These are phyloP conservation scores for Listronotus bonariensis DNA, from an alignment of 1,140 invertebrate genomes.

Conservation along the genomic window DNA sequence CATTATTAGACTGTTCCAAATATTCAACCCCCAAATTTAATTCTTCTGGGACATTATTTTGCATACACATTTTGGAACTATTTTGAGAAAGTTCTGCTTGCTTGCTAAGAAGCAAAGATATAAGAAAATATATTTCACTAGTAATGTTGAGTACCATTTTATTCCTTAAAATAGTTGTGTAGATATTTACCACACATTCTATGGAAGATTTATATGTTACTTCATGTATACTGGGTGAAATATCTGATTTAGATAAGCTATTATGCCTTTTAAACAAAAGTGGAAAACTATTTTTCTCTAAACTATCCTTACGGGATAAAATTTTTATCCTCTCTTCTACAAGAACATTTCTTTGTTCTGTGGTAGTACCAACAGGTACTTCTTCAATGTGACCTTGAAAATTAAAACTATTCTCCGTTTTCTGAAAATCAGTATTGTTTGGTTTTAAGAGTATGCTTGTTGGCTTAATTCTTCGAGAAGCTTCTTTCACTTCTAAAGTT, in stretches of 20 bases:
- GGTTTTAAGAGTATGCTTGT: conserved; percentile 43
- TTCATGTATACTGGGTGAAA: conserved; percentile 48
- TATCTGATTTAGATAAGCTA: conserved; percentile 26
- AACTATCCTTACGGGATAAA: conserved; percentile 22
- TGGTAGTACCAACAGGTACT: conserved; percentile 25
- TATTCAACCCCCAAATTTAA: conserved; percentile 29
- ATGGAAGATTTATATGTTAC: conserved; percentile 56
- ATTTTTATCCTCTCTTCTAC: conserved; percentile 43
- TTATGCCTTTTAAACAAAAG: conserved; percentile 23
- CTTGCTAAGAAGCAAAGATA: conserved; percentile 57
- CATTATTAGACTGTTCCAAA: conserved; percentile 19
- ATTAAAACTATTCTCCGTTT: conserved; percentile 48
- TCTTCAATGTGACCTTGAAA: conserved; percentile 38
- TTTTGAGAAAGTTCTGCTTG: conserved; percentile 13
- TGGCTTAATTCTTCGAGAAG: conserved; percentile 47
- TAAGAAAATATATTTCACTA: conserved; percentile 65
- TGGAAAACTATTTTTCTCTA: conserved; percentile 5
- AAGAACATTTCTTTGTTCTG: conserved; percentile 37
- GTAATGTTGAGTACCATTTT: conserved; percentile 63
- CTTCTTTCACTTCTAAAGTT: conserved; percentile 8
- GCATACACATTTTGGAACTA: conserved; percentile 4
- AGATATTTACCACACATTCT: conserved; percentile 57
- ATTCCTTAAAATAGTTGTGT: conserved; percentile 55
- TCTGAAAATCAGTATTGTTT: conserved; percentile 23
- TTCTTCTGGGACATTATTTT: conserved; percentile 8